Percentiles rank a stretch among this genome's conserved stretches.
Conservation (phyloP, 2,888 invertebrate species). For the Tortrix viridana region DNA sequence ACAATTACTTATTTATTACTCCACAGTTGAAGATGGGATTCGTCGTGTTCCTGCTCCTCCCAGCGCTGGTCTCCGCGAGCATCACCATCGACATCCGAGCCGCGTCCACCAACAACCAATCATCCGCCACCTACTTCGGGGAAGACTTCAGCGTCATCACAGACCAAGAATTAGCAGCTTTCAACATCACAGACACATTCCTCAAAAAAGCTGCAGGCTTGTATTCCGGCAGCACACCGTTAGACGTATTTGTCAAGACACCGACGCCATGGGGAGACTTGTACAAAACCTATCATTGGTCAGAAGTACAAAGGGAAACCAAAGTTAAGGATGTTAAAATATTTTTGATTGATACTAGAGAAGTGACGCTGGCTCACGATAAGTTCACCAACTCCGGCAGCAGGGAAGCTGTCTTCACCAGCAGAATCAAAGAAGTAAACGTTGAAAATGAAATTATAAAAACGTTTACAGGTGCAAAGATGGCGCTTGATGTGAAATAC, state of each 20-base stretch:
- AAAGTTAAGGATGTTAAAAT: neutral
- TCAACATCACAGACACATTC: neutral
- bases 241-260: conserved; percentile 9
- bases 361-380: neutral
- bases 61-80: conserved; percentile 5
- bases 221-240: neutral
- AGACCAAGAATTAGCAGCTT: neutral
- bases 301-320: conserved; percentile 10
- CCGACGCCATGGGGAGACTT: conserved; percentile 26
- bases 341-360: neutral
- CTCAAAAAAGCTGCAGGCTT: neutral
- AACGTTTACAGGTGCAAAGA: neutral
- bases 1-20: no score
- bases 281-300: conserved; percentile 19
- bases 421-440: neutral
- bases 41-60: conserved; percentile 14
- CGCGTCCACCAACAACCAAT: neutral
- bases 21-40: conserved; percentile 3
- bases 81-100: conserved; percentile 15
- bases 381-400: neutral
- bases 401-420: neutral
- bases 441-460: neutral
- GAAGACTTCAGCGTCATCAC: conserved; percentile 6
- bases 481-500: conserved; percentile 6
- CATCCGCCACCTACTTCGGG: neutral